phyloP scores from a whole-genome alignment of 2,113 vertebrate genomes.

The Cardinalis cardinalis region DNA sequence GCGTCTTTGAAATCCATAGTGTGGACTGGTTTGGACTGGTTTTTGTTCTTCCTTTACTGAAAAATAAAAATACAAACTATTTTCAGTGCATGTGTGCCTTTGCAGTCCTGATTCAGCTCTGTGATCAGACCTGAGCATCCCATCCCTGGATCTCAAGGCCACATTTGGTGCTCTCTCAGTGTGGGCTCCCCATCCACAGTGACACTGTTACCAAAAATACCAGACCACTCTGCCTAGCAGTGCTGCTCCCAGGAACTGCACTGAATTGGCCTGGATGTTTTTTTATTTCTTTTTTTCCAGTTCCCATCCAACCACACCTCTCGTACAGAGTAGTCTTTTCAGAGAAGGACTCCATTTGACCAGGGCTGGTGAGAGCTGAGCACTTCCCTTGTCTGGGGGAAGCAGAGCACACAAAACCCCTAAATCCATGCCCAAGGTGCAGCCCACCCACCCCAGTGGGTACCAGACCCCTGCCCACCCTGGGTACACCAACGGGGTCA shows the following conservation, averaged over 20 bases:
- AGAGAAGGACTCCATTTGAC: neutral
- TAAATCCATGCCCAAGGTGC: neutral
- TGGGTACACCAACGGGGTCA: fast-evolving
- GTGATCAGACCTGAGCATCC: neutral
- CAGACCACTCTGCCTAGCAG: neutral
- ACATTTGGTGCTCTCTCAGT: neutral
- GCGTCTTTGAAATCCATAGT: constrained; percentile 90
- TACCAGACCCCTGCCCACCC: neutral
- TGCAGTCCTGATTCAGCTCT: neutral
- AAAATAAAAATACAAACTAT: constrained; percentile 53
- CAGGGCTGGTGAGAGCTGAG: neutral
- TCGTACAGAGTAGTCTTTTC: neutral
- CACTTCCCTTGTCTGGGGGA: neutral
- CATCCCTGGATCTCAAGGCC: neutral
- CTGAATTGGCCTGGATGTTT: fast-evolving
- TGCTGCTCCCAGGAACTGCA: neutral
- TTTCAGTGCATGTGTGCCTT: neutral
- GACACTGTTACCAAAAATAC: neutral
- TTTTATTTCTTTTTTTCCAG: neutral
- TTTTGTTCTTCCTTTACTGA: constrained; percentile 87
- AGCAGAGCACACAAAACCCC: fast-evolving
- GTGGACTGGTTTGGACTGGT: constrained; percentile 83
- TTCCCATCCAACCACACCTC: neutral
- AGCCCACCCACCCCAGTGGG: neutral
- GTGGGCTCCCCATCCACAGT: neutral